Evolutionary conservation across 2,113 vertebrate genomes (phyloP), one percentile per base, ranked within the genome.

Genomic region (Scytalopus superciliaris): DNA sequence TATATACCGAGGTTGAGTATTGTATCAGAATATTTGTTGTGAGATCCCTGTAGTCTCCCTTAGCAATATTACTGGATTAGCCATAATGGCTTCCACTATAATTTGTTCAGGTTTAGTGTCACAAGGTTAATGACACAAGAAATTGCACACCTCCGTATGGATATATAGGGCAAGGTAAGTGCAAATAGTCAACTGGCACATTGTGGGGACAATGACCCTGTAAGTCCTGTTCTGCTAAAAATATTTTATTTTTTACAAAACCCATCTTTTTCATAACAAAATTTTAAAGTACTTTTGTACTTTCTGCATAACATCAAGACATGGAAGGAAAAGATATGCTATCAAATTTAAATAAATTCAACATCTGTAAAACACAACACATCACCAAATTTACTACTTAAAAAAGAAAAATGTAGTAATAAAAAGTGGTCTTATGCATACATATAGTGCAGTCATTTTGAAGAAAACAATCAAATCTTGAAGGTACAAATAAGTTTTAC

Each of bases 201-300:
- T 99, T 98, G 99, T 99, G 99, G 99, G 99, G 99, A 99, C 99
- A 99, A 98, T 99, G 99, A 99, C 99, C 99, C 99, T 99, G 99
- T 99, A 99, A 99, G 99, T 99, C 99, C 99, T 98, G 99, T 99
- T 99, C 98, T 99, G 99, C 99, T 99, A 99, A 99, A 99, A 99
- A 99, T 99, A 99, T 99, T 99, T 99, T 99, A 98, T 97, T 99
- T 99, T 99, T 99, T 99, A 99, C 98, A 99, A 99, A 99, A 99
- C 97, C 98, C 98, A 98, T 98, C 97, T 98, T 98, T 97, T 98
- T 98, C 98, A 98, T 98, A 98, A 98, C 98, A 98, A 98, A 98
- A 99, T 98, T 98, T 98, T 98, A 98, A 98, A 98, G 99, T 99
- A 99, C 99, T 98, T 98, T 98, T 98, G 98, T 98, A 99, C 98